Conservation (phyloP, 2,888 invertebrate genomes). For the Luffia ferchaultella region DNA sequence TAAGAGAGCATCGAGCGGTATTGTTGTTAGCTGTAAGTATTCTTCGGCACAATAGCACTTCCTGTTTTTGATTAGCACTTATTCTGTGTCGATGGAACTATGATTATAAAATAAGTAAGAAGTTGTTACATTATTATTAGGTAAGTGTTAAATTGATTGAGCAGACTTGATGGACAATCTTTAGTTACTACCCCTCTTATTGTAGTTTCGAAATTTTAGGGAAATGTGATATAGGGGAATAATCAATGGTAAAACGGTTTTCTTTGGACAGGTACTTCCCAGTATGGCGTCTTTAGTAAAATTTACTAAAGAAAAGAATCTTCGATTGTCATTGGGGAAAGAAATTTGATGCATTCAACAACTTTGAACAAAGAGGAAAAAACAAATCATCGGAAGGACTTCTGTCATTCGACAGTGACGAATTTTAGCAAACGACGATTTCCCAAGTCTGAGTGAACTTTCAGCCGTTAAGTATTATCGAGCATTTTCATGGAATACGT, state of each 20-base stretch:
- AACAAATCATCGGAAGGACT: slow-evolving; percentile 42
- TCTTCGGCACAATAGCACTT: slow-evolving; percentile 66
- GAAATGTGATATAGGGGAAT: slow-evolving; percentile 61
- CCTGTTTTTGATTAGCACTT: slow-evolving; percentile 67
- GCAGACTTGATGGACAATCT: slow-evolving; percentile 63
- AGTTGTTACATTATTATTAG: slow-evolving; percentile 67
- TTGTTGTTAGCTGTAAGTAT: slow-evolving; percentile 65
- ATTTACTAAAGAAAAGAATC: slow-evolving; percentile 16
- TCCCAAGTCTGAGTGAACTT: slow-evolving; percentile 24
- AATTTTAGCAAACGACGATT: slow-evolving; percentile 10
- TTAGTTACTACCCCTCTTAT: slow-evolving; percentile 60
- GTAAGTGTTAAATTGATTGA: slow-evolving; percentile 66
- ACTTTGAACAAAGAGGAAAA: slow-evolving; percentile 26
- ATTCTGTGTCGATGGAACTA: slow-evolving; percentile 66
- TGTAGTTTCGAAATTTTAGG: slow-evolving; percentile 59
- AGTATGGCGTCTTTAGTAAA: slow-evolving; percentile 29
- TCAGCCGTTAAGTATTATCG: slow-evolving; percentile 46
- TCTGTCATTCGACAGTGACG: slow-evolving; percentile 20
- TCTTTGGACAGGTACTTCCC: slow-evolving; percentile 24
- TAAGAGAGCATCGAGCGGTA: slow-evolving; percentile 64
- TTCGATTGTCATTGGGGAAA: background rate
- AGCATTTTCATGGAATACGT: slow-evolving; percentile 30
- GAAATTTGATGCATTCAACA: slow-evolving; percentile 23
- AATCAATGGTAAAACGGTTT: slow-evolving; percentile 64
- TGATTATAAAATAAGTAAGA: slow-evolving; percentile 62